These are phyloP conservation scores for Myotis lucifugus DNA, from an alignment of 2,113 vertebrate genomes.

Conservation along the genomic window DNA sequence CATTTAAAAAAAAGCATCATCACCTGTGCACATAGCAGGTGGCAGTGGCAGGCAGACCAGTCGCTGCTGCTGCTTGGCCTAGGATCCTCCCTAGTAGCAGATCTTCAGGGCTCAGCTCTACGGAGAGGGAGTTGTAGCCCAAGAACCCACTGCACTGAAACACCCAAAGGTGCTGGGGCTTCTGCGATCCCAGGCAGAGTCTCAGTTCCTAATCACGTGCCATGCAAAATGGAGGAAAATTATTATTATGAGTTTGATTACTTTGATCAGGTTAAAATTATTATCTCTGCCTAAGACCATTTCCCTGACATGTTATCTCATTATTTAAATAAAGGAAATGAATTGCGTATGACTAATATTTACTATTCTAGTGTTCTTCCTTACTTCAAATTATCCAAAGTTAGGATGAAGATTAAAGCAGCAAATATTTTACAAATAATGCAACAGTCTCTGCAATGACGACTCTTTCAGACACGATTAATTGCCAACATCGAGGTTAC, in stretches of 20 bases:
- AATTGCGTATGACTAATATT: slow-evolving; percentile 50
- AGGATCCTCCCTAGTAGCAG: neutral
- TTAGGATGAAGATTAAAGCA: slow-evolving; percentile 32
- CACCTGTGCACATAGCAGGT: neutral
- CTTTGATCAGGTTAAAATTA: slow-evolving; percentile 50
- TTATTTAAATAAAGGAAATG: slow-evolving; percentile 68
- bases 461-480: neutral
- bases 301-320: slow-evolving; percentile 45
- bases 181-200: neutral
- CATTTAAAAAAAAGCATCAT: too few species aligned
- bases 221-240: slow-evolving; percentile 25
- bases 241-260: slow-evolving; percentile 51
- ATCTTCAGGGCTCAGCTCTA: neutral
- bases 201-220: neutral
- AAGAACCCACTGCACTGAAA: neutral
- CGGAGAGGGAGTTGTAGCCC: neutral
- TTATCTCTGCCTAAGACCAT: slow-evolving; percentile 39
- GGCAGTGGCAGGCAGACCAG: neutral
- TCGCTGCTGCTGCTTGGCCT: neutral
- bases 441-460: neutral
- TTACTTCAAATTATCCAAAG: slow-evolving; percentile 32
- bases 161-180: neutral
- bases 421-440: slow-evolving; percentile 19
- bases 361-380: neutral
- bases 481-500: slow-evolving; percentile 7